These are phyloP conservation scores for Eriocheir sinensis DNA, from an alignment of 1,140 invertebrate species.

Conservation along the genomic window DNA sequence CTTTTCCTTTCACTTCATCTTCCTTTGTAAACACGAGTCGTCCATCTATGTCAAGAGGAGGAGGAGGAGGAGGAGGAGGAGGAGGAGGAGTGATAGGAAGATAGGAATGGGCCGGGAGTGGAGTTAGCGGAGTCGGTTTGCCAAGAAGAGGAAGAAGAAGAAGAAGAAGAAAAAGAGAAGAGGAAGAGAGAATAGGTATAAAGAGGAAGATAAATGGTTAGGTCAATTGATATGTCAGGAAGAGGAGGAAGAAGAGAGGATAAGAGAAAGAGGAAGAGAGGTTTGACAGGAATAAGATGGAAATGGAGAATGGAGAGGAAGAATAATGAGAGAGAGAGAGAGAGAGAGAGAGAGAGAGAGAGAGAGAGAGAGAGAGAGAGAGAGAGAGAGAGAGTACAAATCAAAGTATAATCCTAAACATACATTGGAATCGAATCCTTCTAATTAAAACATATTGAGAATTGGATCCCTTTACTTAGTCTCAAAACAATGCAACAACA, in stretches of 20 bases:
- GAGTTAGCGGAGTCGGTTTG: background rate
- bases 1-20: no score
- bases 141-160: no score
- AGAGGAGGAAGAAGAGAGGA: background rate
- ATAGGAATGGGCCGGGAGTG: background rate
- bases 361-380: background rate
- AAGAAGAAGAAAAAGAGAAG: background rate
- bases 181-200: background rate
- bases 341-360: conserved; percentile 35
- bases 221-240: background rate
- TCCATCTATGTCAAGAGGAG: background rate
- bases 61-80: background rate
- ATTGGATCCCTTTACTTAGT: no score
- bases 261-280: background rate
- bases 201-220: background rate
- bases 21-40: background rate
- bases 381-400: background rate
- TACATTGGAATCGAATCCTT: no score
- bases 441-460: no score
- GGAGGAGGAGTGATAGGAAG: background rate
- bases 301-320: background rate
- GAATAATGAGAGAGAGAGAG: background rate
- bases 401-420: background rate
- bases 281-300: background rate
- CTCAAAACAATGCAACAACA: background rate